A percentile compares a stretch with the other conserved stretches of the same genome.
Evolutionary conservation across 1,140 invertebrate species (phyloP).

Genomic region (Lutraria rhynchaena): DNA sequence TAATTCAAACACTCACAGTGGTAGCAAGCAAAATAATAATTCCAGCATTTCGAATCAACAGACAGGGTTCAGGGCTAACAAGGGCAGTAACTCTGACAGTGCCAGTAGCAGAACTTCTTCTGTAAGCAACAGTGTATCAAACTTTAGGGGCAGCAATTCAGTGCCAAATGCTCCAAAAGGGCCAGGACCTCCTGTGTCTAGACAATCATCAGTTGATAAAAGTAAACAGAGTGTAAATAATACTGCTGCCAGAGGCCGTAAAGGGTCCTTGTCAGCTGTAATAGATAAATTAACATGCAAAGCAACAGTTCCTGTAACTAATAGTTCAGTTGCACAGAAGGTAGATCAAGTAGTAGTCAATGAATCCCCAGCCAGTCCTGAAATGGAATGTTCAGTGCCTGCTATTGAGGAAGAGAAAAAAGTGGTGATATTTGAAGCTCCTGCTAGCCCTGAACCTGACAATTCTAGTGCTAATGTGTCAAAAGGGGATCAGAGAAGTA

Average conservation of each 20-base stretch:
- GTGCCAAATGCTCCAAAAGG: slow-evolving; percentile 49
- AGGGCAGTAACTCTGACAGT: slow-evolving; percentile 16
- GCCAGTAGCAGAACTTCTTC: slow-evolving; percentile 13
- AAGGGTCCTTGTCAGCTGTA: slow-evolving; percentile 91
- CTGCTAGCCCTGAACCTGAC: slow-evolving; percentile 36
- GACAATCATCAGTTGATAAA: slow-evolving; percentile 7
- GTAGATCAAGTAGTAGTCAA: slow-evolving; percentile 37
- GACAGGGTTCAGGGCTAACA: slow-evolving; percentile 20
- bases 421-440: slow-evolving; percentile 38
- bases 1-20: slow-evolving; percentile 22
- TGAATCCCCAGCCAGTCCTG: slow-evolving; percentile 46
- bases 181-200: slow-evolving; percentile 23
- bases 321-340: slow-evolving; percentile 3
- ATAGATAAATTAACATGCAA: slow-evolving; percentile 90
- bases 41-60: slow-evolving; percentile 24
- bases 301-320: slow-evolving; percentile 24
- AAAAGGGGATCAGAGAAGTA: not conserved
- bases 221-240: slow-evolving; percentile 17
- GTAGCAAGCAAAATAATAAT: slow-evolving; percentile 4
- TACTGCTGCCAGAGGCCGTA: slow-evolving; percentile 83
- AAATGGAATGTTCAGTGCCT: slow-evolving; percentile 13
- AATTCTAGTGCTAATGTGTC: slow-evolving; percentile 1
- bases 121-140: slow-evolving; percentile 33
- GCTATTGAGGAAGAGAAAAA: slow-evolving; percentile 14
- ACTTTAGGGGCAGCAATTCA: slow-evolving; percentile 39